Evolutionary conservation across 92 coral and sea anemone genomes (phyloP).

Genomic region (Virgularia gustaviana): DNA sequence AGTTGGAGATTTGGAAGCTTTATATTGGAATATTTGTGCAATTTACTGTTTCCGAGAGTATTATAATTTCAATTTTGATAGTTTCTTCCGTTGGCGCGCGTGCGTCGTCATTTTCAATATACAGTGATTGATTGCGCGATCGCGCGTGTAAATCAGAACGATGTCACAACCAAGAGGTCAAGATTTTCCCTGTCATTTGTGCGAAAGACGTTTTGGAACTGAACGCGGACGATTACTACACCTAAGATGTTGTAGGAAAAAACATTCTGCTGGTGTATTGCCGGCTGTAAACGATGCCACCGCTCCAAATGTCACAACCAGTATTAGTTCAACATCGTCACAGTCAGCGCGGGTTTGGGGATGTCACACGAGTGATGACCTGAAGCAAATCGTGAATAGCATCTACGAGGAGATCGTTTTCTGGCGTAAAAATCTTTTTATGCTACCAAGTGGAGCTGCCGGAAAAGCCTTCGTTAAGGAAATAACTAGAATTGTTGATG

Average conservation of each 20-base stretch:
- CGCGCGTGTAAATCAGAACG: slow-evolving; percentile 23
- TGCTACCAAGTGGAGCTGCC: slow-evolving; percentile 50
- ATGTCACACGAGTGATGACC: slow-evolving; percentile 33
- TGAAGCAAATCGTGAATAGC: not conserved
- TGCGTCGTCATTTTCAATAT: slow-evolving; percentile 7
- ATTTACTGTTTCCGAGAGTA: slow-evolving; percentile 9
- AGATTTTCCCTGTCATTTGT: slow-evolving; percentile 38
- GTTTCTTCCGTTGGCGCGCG: slow-evolving; percentile 18
- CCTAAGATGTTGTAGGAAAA: slow-evolving; percentile 41
- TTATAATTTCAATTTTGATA: slow-evolving; percentile 8
- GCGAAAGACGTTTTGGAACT: slow-evolving; percentile 37
- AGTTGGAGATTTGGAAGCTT: slow-evolving; percentile 35
- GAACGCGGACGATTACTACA: slow-evolving; percentile 40
- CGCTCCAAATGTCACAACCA: not conserved
- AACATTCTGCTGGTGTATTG: slow-evolving; percentile 2
- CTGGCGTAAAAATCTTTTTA: slow-evolving; percentile 44
- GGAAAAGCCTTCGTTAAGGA: slow-evolving; percentile 41
- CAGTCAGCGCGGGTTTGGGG: slow-evolving; percentile 31
- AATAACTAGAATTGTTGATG: slow-evolving; percentile 43
- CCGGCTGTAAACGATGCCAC: not conserved
- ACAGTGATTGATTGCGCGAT: not conserved
- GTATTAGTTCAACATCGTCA: not conserved
- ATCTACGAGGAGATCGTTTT: slow-evolving; percentile 42
- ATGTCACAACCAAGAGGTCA: slow-evolving; percentile 25
- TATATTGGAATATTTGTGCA: slow-evolving; percentile 24